A percentile compares a stretch with the other conserved stretches of the same genome.
Conservation (phyloP, 2,888 invertebrate genomes). For the Coelinius sp. region DNA sequence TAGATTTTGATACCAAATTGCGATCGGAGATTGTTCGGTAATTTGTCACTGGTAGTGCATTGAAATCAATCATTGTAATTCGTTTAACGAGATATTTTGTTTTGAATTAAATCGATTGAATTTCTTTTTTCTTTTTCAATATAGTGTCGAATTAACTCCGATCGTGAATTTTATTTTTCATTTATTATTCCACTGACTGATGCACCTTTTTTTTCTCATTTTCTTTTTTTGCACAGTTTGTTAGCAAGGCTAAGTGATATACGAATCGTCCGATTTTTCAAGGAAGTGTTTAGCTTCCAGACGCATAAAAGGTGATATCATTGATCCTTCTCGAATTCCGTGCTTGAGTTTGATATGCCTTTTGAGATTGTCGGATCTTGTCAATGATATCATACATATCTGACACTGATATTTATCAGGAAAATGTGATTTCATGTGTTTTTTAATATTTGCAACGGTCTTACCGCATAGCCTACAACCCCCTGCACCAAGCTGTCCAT, state of each 20-base stretch:
- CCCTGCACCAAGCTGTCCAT: constrained; percentile 64
- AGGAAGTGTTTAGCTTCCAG: constrained; percentile 63
- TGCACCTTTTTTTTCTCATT: constrained; percentile 2
- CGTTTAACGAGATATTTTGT: neutral
- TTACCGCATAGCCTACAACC: constrained; percentile 70
- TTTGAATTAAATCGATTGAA: neutral
- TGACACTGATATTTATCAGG: constrained; percentile 71
- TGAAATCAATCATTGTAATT: neutral
- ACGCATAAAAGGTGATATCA: constrained; percentile 64
- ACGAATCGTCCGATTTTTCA: constrained; percentile 64
- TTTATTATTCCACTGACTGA: neutral
- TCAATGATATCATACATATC: constrained; percentile 71
- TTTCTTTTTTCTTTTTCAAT: constrained; percentile 29
- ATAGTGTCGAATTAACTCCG: constrained; percentile 27
- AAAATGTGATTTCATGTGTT: constrained; percentile 70
- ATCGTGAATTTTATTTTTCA: constrained; percentile 29
- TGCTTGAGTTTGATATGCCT: constrained; percentile 72
- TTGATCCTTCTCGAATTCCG: constrained; percentile 65
- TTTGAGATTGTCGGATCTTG: constrained; percentile 73
- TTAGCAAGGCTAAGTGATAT: constrained; percentile 58
- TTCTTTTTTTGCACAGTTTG: no score
- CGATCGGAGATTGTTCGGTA: neutral
- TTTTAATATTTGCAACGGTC: constrained; percentile 70
- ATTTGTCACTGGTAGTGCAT: constrained; percentile 2
- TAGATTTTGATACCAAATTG: constrained; percentile 29